phyloP scores from a whole-genome alignment of 2,797 vertebrate species.

The Sebastes aleutianus region DNA sequence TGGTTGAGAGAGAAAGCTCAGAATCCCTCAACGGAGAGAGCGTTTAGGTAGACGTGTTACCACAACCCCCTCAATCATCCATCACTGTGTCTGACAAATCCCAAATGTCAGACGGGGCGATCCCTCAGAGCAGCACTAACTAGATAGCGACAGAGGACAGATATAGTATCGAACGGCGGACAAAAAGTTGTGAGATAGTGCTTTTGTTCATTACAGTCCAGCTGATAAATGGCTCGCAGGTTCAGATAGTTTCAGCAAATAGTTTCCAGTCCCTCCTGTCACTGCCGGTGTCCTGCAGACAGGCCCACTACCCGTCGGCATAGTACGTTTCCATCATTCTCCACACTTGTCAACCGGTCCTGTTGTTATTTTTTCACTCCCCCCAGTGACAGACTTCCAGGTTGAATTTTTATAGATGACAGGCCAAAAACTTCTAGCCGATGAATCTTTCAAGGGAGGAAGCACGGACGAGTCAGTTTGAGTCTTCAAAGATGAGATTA shows the following conservation, averaged over 20 bases:
- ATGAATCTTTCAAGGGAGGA: slow-evolving; percentile 29
- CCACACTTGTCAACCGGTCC: slow-evolving; percentile 23
- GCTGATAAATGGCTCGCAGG: slow-evolving; percentile 73
- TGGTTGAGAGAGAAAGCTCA: slow-evolving; percentile 16
- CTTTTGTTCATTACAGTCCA: slow-evolving; percentile 76
- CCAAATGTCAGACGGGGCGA: slow-evolving; percentile 69
- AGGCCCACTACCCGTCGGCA: slow-evolving; percentile 5
- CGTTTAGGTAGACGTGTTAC: slow-evolving; percentile 64
- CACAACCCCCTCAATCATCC: slow-evolving; percentile 71
- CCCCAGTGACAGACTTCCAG: slow-evolving; percentile 18
- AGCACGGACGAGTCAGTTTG: background rate
- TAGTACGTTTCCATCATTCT: slow-evolving; percentile 34
- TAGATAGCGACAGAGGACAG: slow-evolving; percentile 66
- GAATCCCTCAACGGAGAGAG: slow-evolving; percentile 32
- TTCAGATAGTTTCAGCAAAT: slow-evolving; percentile 53
- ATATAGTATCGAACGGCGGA: slow-evolving; percentile 72
- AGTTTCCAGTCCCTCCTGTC: slow-evolving; percentile 41
- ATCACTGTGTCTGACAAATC: slow-evolving; percentile 72
- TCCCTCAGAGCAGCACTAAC: slow-evolving; percentile 73
- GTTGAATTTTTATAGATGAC: slow-evolving; percentile 40
- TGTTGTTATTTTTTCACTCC: slow-evolving; percentile 21
- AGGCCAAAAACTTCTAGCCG: slow-evolving; percentile 16
- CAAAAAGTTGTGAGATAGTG: slow-evolving; percentile 70
- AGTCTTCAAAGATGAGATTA: slow-evolving; percentile 81
- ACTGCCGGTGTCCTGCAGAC: slow-evolving; percentile 17